Evolutionary conservation across 2,797 vertebrate genomes (phyloP).

Genomic region (Echeneis naucrates): DNA sequence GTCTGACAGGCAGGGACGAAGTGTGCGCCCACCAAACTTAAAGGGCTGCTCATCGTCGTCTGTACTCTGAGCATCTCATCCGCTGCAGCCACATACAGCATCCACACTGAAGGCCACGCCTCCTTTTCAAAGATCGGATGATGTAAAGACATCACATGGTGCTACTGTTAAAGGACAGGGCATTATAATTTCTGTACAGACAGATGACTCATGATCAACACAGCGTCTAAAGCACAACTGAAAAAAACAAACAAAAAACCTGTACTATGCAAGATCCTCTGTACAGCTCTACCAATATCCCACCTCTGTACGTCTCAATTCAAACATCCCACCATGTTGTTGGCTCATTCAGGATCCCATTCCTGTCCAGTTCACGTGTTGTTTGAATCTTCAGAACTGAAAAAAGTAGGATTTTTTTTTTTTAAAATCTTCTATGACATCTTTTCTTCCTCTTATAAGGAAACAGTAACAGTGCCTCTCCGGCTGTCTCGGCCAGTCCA

Average conservation of each 20-base stretch:
- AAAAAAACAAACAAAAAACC: too few relatives aligned
- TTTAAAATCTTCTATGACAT: not conserved
- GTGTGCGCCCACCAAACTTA: slow-evolving; percentile 39
- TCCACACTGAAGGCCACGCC: slow-evolving; percentile 45
- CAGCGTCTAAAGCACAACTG: slow-evolving; percentile 84
- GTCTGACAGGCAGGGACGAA: slow-evolving; percentile 61
- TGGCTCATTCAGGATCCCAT: not conserved
- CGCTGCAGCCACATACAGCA: slow-evolving; percentile 58
- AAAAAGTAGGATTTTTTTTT: slow-evolving; percentile 18
- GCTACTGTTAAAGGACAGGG: slow-evolving; percentile 79
- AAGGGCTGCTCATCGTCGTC: slow-evolving; percentile 72
- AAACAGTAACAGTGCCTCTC: slow-evolving; percentile 79
- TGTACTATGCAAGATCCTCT: slow-evolving; percentile 86
- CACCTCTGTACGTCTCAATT: slow-evolving; percentile 32
- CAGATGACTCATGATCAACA: slow-evolving; percentile 63
- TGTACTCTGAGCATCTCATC: slow-evolving; percentile 63
- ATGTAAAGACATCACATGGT: slow-evolving; percentile 76
- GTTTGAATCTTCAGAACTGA: slow-evolving; percentile 31
- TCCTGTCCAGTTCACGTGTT: slow-evolving; percentile 16
- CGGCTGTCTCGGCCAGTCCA: slow-evolving; percentile 70
- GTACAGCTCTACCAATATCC: slow-evolving; percentile 56
- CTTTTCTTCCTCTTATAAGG: slow-evolving; percentile 9
- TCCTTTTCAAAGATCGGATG: slow-evolving; percentile 38
- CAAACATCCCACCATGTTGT: slow-evolving; percentile 12
- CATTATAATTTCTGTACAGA: slow-evolving; percentile 68